Evolutionary conservation across 92 coral and sea anemone genomes (phyloP), one percentile per base, ranked within the genome.

Genomic region (Porites divaricata): DNA sequence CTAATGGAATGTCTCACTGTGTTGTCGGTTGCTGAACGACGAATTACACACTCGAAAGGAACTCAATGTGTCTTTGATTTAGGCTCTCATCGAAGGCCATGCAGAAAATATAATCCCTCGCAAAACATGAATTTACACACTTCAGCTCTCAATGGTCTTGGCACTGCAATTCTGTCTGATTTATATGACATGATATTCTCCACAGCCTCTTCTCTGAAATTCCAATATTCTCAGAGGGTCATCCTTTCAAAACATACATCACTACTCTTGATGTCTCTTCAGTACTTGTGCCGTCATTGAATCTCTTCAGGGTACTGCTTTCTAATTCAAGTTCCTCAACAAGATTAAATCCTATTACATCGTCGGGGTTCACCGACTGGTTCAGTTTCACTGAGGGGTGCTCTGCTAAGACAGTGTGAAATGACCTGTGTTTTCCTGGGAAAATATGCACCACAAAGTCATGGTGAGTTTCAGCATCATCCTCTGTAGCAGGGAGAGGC

Each of bases 391-490:
- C 35, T 45, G 50, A 83, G 21, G 1, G 93, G 88, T 28, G 93
- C 91, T 87, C 93, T 81, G 66, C 86, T 81, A 14, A 87, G 50
- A 79, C 90, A 90, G 73, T 90, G 88, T 45, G 90, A 86, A n/a
- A 88, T 67, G 20, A 67, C 70, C 35, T 82, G 88, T 21, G 75
- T 58, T 41, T 88, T 82, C 45, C 88, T 84, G 13, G 80, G 91
- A 16, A 5, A 35, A 35, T 35, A 88, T 78, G 65, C 83, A 82
- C 10, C 59, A 35, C 12, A 89, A 89, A 19, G 45, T 35, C 45
- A 35, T 35, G 45, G 45, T 35, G 45, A 35, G 45, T 35, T 35
- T 84, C 67, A 45, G 85, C 64, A 72, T 90, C 83, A 81, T 90
- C 87, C 73, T 83, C 83, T 26, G 89, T 84, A 45, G 88, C n/a